A percentile compares a stretch with the other conserved stretches of the same genome.
Conservation (phyloP, 2,888 invertebrate species). For the Teleogryllus oceanicus region DNA sequence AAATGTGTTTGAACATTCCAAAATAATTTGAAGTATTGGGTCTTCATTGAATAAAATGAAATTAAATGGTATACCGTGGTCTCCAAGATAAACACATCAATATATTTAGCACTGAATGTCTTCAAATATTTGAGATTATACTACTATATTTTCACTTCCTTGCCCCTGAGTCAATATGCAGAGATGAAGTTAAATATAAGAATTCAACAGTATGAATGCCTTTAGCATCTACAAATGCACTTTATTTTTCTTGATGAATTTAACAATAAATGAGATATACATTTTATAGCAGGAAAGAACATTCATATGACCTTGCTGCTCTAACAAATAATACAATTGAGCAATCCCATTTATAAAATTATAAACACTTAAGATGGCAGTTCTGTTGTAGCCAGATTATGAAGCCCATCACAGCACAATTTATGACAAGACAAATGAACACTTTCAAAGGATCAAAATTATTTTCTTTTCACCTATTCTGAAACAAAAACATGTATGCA, state of each 20-base stretch:
- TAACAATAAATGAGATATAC: constrained; percentile 7
- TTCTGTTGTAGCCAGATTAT: not conserved
- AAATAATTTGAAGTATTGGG: not conserved
- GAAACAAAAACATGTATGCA: not conserved
- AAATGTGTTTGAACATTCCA: not conserved
- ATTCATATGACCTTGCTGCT: not conserved
- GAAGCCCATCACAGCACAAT: constrained; percentile 11
- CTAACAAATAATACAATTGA: not conserved
- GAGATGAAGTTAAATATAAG: not conserved
- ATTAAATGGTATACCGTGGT: not conserved
- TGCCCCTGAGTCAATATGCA: constrained; percentile 1
- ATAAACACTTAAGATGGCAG: constrained; percentile 3
- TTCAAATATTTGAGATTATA: too few species aligned
- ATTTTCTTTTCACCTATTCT: not conserved
- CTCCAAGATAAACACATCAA: too few species aligned
- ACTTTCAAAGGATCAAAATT: too few species aligned
- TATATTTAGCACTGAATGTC: too few species aligned
- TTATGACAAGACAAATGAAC: not conserved
- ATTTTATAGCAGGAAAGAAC: not conserved
- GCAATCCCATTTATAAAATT: not conserved
- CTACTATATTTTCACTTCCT: not conserved
- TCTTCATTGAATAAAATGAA: not conserved
- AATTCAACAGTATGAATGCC: constrained; percentile 2
- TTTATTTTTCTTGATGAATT: not conserved
- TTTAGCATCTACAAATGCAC: not conserved